phyloP scores from a whole-genome alignment of 1,140 invertebrate species.

The Leptinotarsa lineolata region DNA sequence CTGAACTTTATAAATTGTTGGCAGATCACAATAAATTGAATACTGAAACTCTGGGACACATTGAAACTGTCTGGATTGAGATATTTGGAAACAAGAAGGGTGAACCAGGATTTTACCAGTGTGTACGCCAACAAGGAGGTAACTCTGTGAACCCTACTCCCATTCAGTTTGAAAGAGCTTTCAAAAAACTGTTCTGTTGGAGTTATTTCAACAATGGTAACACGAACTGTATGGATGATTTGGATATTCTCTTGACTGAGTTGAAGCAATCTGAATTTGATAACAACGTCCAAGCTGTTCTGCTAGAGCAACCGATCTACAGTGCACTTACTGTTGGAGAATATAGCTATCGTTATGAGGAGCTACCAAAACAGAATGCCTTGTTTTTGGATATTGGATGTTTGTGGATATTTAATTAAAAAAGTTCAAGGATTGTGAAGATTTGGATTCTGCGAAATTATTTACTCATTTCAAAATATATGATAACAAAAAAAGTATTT shows the following conservation, averaged over 20 bases:
- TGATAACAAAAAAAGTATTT: too few relatives aligned
- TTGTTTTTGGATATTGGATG: too few relatives aligned
- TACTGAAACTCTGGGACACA: too few relatives aligned
- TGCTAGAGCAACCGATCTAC: too few relatives aligned
- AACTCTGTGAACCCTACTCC: constrained; percentile 22
- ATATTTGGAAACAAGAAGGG: too few relatives aligned
- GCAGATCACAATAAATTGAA: too few relatives aligned
- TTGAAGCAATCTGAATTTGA: too few relatives aligned
- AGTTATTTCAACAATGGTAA: constrained; percentile 23
- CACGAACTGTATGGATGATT: too few relatives aligned
- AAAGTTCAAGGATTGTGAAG: constrained; percentile 20
- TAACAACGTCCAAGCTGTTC: too few relatives aligned
- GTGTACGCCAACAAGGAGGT: constrained; percentile 24
- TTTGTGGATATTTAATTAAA: constrained; percentile 31
- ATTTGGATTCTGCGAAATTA: constrained; percentile 12
- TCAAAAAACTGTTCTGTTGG: constrained; percentile 28
- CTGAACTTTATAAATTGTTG: too few relatives aligned
- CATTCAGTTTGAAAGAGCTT: constrained; percentile 27
- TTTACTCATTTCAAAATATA: constrained; percentile 7
- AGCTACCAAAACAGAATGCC: constrained; percentile 13
- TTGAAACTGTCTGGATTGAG: background rate
- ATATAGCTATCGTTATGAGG: constrained; percentile 26
- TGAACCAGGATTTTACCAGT: constrained; percentile 20
- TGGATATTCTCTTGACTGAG: too few relatives aligned
- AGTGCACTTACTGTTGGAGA: too few relatives aligned